Evolutionary conservation across 2,797 vertebrate species (phyloP).

Genomic region (Sandelia bainsii): DNA sequence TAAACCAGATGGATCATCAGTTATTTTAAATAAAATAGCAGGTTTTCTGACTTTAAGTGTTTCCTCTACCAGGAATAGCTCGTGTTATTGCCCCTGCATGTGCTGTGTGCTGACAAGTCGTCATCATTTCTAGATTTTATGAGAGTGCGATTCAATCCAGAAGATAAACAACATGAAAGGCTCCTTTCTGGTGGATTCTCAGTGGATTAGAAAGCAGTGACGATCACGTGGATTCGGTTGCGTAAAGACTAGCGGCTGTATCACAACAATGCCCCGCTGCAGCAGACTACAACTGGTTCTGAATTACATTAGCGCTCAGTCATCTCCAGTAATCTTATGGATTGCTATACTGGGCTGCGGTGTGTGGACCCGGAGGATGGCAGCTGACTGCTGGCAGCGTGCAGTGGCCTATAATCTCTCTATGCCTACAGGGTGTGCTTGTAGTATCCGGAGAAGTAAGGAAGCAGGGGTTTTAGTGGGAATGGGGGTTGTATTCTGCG

Average conservation of each 20-base stretch:
- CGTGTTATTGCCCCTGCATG: background rate
- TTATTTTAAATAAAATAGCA: background rate
- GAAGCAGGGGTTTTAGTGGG: background rate
- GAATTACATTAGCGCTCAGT: conserved; percentile 52
- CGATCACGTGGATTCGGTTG: conserved; percentile 80
- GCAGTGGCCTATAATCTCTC: conserved; percentile 44
- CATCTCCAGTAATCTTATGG: conserved; percentile 53
- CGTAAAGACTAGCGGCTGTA: conserved; percentile 66
- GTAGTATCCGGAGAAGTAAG: conserved; percentile 15
- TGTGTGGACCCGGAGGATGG: conserved; percentile 42
- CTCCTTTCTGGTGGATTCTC: conserved; percentile 68
- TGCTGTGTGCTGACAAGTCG: conserved; percentile 40
- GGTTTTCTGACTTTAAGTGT: background rate
- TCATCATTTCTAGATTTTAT: conserved; percentile 42
- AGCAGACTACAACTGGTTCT: conserved; percentile 40
- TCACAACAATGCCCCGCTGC: conserved; percentile 62
- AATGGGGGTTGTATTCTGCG: conserved; percentile 1
- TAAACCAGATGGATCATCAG: background rate
- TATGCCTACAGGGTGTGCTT: conserved; percentile 12
- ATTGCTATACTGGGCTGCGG: conserved; percentile 27
- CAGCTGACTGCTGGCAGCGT: conserved; percentile 55
- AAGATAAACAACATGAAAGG: conserved; percentile 61
- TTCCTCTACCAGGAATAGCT: background rate
- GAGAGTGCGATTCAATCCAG: conserved; percentile 43
- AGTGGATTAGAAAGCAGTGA: conserved; percentile 77